Base-by-base conservation (phyloP, 2,113 vertebrate species). In the Sebastes schlegelii region DNA sequence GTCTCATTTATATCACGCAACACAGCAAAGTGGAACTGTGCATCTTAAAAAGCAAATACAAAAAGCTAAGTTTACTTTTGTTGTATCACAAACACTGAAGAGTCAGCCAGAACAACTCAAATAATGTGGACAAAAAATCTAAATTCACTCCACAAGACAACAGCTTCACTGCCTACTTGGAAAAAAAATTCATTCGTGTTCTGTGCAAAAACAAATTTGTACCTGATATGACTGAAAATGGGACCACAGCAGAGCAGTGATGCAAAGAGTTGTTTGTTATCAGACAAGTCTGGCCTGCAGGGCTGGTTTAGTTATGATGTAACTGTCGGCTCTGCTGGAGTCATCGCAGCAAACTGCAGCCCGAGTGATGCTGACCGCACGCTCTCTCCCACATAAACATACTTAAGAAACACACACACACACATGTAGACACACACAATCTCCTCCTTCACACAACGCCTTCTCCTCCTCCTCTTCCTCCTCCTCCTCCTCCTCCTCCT, bases 321-420 rank as follows among this genome's bases (percentile, higher is more conserved):
- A 80, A 77, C 61, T 12, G 69, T 79, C 57, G 2, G 43, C 71
- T 13, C 65, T 61, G 48, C 79, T 75, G 80, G n/a, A 83, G 55
- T 78, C 86, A 75, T 86, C 51, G n/a, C 49, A 61, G 52, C 68
- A 34, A 70, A 86, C n/a, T 72, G 74, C 60, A 58, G 73, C 71
- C 63, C 65, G 58, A 77, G 79, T 74, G 77, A 79, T 83, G 78
- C 77, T 84, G 83, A 89, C 82, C 86, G 6, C 60, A 46, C 55
- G 11, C 66, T 42, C 69, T 10, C 62, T 63, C 34, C 34, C 49
- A 74, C 43, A 74, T 52, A 71, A 80, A 85, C 77, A 69, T 55
- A n/a, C 57, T 26, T 10, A 62, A 64, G 65, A 61, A 19, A 77
- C 42, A 42, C 71, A 70, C 62, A 67, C 63, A 67, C 67, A 65